Base-by-base conservation (phyloP, 1,140 invertebrate genomes). In the Halyomorpha halys region DNA sequence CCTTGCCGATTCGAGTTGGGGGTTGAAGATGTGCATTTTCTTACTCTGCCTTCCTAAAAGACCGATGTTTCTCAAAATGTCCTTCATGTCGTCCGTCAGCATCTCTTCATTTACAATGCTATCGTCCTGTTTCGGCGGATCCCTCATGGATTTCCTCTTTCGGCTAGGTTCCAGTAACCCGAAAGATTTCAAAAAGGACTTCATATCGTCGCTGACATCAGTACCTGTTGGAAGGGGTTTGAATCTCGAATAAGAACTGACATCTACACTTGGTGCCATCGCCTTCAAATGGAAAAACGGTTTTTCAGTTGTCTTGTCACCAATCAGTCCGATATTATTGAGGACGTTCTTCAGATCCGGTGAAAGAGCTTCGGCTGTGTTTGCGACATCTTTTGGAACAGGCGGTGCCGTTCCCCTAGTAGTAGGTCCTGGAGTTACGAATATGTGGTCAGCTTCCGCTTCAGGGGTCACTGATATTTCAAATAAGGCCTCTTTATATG, bases 141-240 rank as follows among this genome's bases (percentile, higher is more conserved):
- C 45, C 14, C 61, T 61, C 65, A 65, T 59, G 15, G 44, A 62
- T 59, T 61, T 68, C 23, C 44, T 53, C 30, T 61, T 44, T 25
- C 68, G 49, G 6, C 66, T 65, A 21, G 62, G 70, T 19, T 70
- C 66, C 0, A 77, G 74, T 2, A 84, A 71, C 4, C 82, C 82
- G 67, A 82, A 84, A 45, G 70, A 75, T 0, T 78, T 75, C 19
- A 84, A 66, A 30, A 83, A 78, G 14, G 77, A 74, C 63, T 76
- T 76, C 80, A 84, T 83, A 44, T 80, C 80, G 39, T 75, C 70
- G 44, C 67, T 68, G 8, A 51, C 61, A 21, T 67, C 53, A 0
- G 76, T 69, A 5, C 66, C 68, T 13, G 74, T 74, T 13, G 81
- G 81, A 6, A 84, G 66, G 2, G 80, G 80, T 70, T 83, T 83